Percentiles rank a stretch among this genome's conserved stretches.
Evolutionary conservation across 2,797 vertebrate genomes (phyloP).

Genomic region (Phataginus tricuspis): DNA sequence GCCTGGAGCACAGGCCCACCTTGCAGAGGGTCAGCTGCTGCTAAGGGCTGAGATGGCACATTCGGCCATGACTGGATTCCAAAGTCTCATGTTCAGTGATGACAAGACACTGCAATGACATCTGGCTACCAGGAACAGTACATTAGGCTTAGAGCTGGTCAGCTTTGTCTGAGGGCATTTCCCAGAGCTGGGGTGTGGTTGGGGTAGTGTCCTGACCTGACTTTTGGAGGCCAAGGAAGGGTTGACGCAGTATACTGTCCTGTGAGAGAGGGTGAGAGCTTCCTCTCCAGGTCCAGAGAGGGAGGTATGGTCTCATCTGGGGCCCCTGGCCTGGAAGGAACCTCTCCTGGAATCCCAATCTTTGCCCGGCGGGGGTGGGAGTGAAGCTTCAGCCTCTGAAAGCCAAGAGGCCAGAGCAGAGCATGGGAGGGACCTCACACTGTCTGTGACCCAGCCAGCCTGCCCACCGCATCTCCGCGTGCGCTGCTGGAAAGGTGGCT

Average conservation of each 20-base stretch:
- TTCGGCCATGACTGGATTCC: neutral
- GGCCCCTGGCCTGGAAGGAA: neutral
- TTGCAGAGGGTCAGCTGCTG: fast-evolving
- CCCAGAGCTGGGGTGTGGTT: neutral
- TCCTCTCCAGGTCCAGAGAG: neutral
- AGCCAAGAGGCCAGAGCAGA: neutral
- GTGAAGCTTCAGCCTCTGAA: neutral
- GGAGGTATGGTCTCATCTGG: neutral
- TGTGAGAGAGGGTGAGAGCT: neutral
- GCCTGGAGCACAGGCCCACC: neutral
- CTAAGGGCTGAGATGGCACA: neutral
- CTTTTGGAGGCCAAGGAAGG: neutral
- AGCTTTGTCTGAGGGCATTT: neutral
- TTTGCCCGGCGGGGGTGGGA: neutral
- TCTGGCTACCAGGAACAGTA: neutral
- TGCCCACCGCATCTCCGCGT: neutral
- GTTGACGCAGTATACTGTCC: neutral
- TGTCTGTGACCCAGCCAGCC: neutral
- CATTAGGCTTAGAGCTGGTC: neutral
- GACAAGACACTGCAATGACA: neutral
- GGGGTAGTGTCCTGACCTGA: too few relatives aligned
- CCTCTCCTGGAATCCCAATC: too few relatives aligned
- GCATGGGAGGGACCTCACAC: fast-evolving
- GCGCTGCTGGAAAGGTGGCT: neutral
- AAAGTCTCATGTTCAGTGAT: neutral